Conservation (phyloP, 2,797 vertebrate species). For the Crenuchus spilurus region DNA sequence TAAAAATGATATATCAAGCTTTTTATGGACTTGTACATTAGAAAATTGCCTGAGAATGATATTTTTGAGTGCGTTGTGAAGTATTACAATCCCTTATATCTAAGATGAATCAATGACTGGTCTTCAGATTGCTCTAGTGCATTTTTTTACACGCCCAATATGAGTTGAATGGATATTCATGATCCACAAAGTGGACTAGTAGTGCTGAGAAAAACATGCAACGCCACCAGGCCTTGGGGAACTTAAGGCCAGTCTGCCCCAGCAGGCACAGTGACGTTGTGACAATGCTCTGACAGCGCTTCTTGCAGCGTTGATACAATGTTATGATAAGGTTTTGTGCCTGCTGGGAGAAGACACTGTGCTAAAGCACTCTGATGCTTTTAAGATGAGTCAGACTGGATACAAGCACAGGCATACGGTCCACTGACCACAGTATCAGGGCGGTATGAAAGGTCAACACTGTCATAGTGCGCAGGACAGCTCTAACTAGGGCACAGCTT, state of each 20-base stretch:
- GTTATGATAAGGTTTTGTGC: too few relatives aligned
- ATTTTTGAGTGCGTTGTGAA: too few relatives aligned
- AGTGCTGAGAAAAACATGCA: not conserved
- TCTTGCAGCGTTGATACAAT: too few relatives aligned
- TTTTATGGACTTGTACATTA: too few relatives aligned
- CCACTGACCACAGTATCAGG: slow-evolving; percentile 16
- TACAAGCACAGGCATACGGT: not conserved
- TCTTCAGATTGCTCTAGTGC: too few relatives aligned
- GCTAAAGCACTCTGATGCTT: not conserved
- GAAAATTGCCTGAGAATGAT: too few relatives aligned
- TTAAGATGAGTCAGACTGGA: slow-evolving; percentile 1
- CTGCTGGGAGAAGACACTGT: slow-evolving; percentile 3
- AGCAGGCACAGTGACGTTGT: too few relatives aligned
- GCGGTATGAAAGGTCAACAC: slow-evolving; percentile 21
- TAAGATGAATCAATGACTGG: too few relatives aligned
- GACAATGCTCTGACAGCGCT: too few relatives aligned
- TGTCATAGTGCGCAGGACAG: not conserved
- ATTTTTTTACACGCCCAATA: not conserved
- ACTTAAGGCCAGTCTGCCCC: not conserved
- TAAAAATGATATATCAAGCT: too few relatives aligned
- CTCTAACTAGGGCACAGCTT: slow-evolving; percentile 39
- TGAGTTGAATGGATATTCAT: not conserved
- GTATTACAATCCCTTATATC: too few relatives aligned
- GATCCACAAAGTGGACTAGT: not conserved
- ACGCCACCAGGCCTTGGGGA: not conserved